Evolutionary conservation across 1,140 invertebrate genomes (phyloP), one percentile per base, ranked within the genome.

Genomic region (Pteromalus puparum): DNA sequence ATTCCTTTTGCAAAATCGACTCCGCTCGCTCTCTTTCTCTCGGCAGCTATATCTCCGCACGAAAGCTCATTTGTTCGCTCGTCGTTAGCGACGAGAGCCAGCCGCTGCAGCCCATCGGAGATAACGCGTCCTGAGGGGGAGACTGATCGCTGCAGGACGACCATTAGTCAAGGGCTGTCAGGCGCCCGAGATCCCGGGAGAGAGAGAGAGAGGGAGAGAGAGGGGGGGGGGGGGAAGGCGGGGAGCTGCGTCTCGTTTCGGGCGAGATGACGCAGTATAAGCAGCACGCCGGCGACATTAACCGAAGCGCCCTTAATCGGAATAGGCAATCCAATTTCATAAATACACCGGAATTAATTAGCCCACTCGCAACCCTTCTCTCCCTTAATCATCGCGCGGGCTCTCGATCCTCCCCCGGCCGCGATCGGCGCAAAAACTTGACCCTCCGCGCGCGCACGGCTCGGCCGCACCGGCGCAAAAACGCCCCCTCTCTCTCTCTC

Each of bases 101-200:
- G 53, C 53, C 53, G 18, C 53, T 61, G 53, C 53, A 61, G 53
- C 53, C 15, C 53, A 30, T 26, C 24, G 79, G 26, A 42, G 79
- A 81, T 73, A 81, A 61, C 72, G 68, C 18, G 18, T 67, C 67
- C 68, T 28, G 15, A 30, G 79, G 38, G 67, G 68, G 70, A 72
- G 79, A 34, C 81, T 72, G 72, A 73, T 67, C 38, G 61, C 42
- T 61, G 53, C 61, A 82, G 81, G 74, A 83, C 65, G 74, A 42
- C 65, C 82, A 83, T 83, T 83, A 83, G 82, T 83, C 82, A 83
- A 74, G 82, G 0, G 53, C 82, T 78, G 82, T 70, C 67, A 28
- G 67, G 30, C 67, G 67, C 67, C 67, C 10, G 24, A 9, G 26
- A 28, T n/a, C 65, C 65, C n/a, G n/a, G 21, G 26, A 68, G 21